Conservation (phyloP, 2,113 vertebrate species). For the Rutilus rutilus region DNA sequence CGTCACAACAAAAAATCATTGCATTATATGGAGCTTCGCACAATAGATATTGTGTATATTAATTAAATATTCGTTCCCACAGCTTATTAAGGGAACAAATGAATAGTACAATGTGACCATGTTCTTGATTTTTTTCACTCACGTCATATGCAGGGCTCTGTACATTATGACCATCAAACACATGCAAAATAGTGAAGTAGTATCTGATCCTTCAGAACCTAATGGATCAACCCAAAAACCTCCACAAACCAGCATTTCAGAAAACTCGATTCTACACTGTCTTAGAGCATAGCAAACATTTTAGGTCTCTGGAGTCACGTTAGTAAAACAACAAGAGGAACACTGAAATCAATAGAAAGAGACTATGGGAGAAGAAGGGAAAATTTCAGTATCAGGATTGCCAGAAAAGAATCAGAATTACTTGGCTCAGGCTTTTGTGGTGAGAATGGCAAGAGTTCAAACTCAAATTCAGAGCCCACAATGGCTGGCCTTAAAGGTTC, state of each 20-base stretch:
- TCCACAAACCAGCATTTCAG: slow-evolving; percentile 4
- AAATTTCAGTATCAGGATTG: slow-evolving; percentile 64
- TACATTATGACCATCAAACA: background rate
- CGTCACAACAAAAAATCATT: background rate
- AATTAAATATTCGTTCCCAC: background rate
- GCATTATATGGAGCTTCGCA: background rate
- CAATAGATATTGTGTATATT: background rate
- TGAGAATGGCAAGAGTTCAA: slow-evolving; percentile 73
- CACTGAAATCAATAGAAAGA: slow-evolving; percentile 22
- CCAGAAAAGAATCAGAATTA: slow-evolving; percentile 77
- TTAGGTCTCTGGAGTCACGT: slow-evolving; percentile 14
- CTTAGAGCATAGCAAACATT: slow-evolving; percentile 23
- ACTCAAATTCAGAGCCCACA: slow-evolving; percentile 73
- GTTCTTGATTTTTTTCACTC: background rate
- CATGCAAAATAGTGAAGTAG: background rate
- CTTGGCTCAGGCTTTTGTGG: slow-evolving; percentile 76
- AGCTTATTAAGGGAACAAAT: background rate
- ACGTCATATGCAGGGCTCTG: background rate
- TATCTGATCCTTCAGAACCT: background rate
- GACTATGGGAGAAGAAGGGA: slow-evolving; percentile 62
- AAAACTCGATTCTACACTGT: slow-evolving; percentile 23
- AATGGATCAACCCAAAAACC: slow-evolving; percentile 8
- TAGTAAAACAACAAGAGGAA: slow-evolving; percentile 27
- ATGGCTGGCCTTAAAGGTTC: slow-evolving; percentile 76
- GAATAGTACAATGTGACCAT: background rate